Evolutionary conservation across 2,113 vertebrate genomes (phyloP).

Genomic region (Platysteira castanea): DNA sequence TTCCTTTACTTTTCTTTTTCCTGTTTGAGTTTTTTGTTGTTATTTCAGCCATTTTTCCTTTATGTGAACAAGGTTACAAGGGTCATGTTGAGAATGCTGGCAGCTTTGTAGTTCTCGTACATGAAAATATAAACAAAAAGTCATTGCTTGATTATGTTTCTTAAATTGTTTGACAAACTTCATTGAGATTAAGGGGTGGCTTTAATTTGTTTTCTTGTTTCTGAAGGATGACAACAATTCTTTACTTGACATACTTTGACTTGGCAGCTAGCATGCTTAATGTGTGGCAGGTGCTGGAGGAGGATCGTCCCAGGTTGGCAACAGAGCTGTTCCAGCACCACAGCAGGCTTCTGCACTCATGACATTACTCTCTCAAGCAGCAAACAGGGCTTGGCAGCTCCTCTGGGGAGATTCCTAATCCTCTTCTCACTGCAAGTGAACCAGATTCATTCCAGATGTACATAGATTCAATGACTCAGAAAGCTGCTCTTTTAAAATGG

Average conservation of each 20-base stretch:
- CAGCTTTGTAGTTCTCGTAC: background rate
- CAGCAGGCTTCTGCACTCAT: background rate
- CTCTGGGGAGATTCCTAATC: conserved; percentile 24
- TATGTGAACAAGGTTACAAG: background rate
- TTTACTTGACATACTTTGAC: background rate
- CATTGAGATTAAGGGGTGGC: background rate
- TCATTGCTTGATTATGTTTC: background rate
- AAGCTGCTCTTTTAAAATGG: conserved; percentile 27
- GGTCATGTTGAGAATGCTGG: background rate
- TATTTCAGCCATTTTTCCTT: background rate
- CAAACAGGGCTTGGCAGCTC: background rate
- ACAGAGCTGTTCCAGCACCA: background rate
- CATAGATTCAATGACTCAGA: conserved; percentile 32
- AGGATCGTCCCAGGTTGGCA: background rate
- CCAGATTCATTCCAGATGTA: conserved; percentile 69
- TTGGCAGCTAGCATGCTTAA: background rate
- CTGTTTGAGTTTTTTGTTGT: background rate
- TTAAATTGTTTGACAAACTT: background rate
- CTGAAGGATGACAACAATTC: background rate
- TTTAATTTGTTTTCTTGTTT: background rate
- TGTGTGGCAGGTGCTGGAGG: background rate
- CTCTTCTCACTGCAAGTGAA: conserved; percentile 29
- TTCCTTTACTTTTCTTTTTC: background rate
- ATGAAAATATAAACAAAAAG: background rate
- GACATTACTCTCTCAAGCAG: background rate